Base-by-base conservation (phyloP, 1,140 invertebrate species). In the Stegodyphus dumicola region DNA sequence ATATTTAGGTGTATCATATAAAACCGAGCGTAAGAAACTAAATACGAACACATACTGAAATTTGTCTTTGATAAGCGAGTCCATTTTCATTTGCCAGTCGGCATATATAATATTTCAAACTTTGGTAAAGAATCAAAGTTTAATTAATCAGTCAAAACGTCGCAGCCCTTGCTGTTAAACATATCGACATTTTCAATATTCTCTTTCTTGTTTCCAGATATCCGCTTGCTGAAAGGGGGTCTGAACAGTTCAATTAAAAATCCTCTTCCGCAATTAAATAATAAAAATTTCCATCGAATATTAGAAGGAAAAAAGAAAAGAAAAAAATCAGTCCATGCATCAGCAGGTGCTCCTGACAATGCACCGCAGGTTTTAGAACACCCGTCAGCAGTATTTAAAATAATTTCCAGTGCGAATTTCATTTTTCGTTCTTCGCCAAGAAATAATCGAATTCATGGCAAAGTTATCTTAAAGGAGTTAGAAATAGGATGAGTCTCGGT, bases 371-470 rank as follows among this genome's bases (percentile, higher is more conserved):
- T 56, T 69, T 11, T 54, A 54, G 70, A 70, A 79, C 51, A 13
- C 6, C 64, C 77, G n/a, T 33, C 52, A 70, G 77, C 66, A 15
- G 66, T 70, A 79, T 79, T 79, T 79, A 79, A 79, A 79, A 79
- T 48, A 79, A 79, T 70, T 79, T 70, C 6, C 51, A 18, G 52
- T 64, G 10, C 10, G 2, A 64, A n/a, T n/a, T n/a, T n/a, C n/a
- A 11, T 64, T 64, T 64, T 64, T 64, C 60, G 1, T 64, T n/a
- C 10, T n/a, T 10, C 60, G 7, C 18, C 52, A 17, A 17, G 66
- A 81, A 81, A 73, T 81, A 81, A 81, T 81, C 78, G 69, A 81
- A 81, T 81, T 81, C 78, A 81, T 81, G 49, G 78, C 69, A 81
- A 73, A 81, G 53, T 65, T 73, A 73, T 81, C 69, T 81, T 73